Evolutionary conservation across 2,797 vertebrate species (phyloP), one percentile per base, ranked within the genome.

Genomic region (Sebastes steindachneri): DNA sequence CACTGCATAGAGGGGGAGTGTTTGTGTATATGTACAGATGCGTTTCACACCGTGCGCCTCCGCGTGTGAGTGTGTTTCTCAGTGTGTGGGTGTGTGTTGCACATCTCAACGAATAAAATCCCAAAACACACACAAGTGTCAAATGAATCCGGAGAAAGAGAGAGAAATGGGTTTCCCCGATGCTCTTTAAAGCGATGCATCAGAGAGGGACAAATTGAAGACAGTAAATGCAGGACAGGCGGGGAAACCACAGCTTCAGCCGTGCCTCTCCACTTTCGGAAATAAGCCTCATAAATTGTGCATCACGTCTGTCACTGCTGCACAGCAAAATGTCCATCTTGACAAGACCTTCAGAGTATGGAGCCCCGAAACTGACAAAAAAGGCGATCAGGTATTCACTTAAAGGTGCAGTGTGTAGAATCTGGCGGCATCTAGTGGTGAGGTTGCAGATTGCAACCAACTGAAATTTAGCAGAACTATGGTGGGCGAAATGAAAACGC

Each of bases 81-180:
- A 68, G 55, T 57, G 66, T 54, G 83, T 74, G 70, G 65, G 82
- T 79, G 85, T 70, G 80, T 53, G 59, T 78, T 71, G 79, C 76
- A 80, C 70, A 80, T 86, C 63, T 75, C 55, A 71, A 45, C 67
- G 72, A 58, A 37, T 66, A 66, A 88, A 88, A 85, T 90, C 87
- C 82, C 75, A 79, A 83, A 79, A 86, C 75, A 59, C 83, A 25
- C 21, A 17, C 26, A 31, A 80, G 86, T 85, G 88, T 83, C 85
- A 88, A 84, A 90, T 74, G 73, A 87, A 84, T 83, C 75, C 55
- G 73, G 48, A 80, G 55, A 51, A 54, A 79, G 60, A 69, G 74
- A 81, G 81, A 83, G 48, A 73, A 83, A 53, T 21, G 67, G 70
- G 75, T 85, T 89, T 89, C 68, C 53, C 69, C 70, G 73, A 51